Base-by-base conservation (phyloP, 2,113 vertebrate species). In the Verasper variegatus region DNA sequence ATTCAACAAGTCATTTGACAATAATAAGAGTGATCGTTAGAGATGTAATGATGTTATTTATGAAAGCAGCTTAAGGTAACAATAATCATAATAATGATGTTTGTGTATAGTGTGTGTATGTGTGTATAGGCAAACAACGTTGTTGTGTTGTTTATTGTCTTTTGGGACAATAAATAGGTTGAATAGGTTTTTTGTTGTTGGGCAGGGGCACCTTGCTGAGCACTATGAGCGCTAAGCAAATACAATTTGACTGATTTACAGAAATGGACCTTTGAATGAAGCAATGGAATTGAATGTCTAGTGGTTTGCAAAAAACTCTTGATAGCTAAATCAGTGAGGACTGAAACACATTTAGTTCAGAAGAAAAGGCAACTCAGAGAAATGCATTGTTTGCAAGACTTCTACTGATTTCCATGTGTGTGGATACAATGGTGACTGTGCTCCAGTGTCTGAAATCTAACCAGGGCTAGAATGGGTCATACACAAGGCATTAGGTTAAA, bases 321-420 rank as follows among this genome's bases (percentile, higher is more conserved):
- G n/a, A 55, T 3, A 24, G 2, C 55, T 56, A 1, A 76, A 55
- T 40, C 11, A 61, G 17, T 12, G 8, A 64, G 55, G 56, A 70
- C 20, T 1, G 15, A 55, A 47, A 70, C 59, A 64, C 37, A 37
- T 17, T 3, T 6, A 17, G 5, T 35, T 15, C 14, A 55, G 24
- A 70, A n/a, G 40, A 64, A 63, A 71, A 63, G 66, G 66, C 74
- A 69, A 35, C 66, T 61, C 31, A 42, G 23, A 69, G 49, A 69
- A 45, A 55, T 20, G 3, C 45, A 14, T 2, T 18, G 54, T n/a
- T 24, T 56, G 45, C 31, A 18, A 37, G 20, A 37, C n/a, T 15
- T 37, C n/a, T n/a, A 52, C n/a, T 7, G 0, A 51, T 20, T 71
- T 60, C 24, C 8, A 55, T 26, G 17, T 26, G 15, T 45, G 35